Conservation (phyloP, 2,888 invertebrate species). For the Hypomecis atomaria region DNA sequence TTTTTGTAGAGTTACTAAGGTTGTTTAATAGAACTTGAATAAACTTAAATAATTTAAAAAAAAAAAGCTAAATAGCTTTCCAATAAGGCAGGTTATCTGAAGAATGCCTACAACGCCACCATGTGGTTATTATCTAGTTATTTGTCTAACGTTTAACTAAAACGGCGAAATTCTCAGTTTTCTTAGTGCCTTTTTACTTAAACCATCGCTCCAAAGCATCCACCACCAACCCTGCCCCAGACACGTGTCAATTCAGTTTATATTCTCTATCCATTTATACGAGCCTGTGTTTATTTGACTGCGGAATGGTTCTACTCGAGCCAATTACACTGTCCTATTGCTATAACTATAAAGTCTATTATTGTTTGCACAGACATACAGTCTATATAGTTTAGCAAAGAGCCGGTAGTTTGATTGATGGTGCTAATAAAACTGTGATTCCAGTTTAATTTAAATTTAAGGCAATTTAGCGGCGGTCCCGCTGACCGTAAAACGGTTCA, state of each 20-base stretch:
- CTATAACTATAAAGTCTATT: constrained; percentile 59
- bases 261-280: constrained; percentile 78
- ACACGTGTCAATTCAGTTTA: constrained; percentile 78
- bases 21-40: too few species aligned
- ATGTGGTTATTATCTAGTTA: too few species aligned
- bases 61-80: too few species aligned
- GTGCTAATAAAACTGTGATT: constrained; percentile 83
- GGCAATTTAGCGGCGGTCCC: constrained; percentile 77
- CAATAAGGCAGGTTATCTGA: too few species aligned
- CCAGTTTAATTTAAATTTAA: constrained; percentile 85
- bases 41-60: too few species aligned
- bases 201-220: too few species aligned
- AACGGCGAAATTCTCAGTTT: too few species aligned
- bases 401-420: constrained; percentile 80
- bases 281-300: constrained; percentile 81
- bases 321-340: constrained; percentile 51
- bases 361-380: constrained; percentile 43
- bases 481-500: constrained; percentile 79
- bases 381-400: constrained; percentile 23
- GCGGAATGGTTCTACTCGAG: constrained; percentile 64
- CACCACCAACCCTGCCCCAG: constrained; percentile 56
- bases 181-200: too few species aligned
- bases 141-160: too few species aligned
- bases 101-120: too few species aligned
- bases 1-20: too few species aligned